These are phyloP conservation scores for Geotrupes spiniger DNA, from an alignment of 2,888 invertebrate species.

Conservation along the genomic window DNA sequence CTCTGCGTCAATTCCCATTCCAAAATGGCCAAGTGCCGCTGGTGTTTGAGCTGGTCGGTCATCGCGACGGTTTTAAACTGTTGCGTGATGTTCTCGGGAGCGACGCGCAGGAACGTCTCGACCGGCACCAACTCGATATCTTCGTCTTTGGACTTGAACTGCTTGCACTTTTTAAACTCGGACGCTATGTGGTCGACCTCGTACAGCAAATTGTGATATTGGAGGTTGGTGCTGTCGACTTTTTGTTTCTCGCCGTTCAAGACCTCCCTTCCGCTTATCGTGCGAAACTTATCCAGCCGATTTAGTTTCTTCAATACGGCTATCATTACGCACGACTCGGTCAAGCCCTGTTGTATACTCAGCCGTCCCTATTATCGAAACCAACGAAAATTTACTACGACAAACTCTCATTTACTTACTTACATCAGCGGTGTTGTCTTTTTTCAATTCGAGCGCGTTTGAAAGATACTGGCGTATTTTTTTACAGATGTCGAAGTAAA, in stretches of 20 bases:
- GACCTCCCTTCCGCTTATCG: conserved; percentile 77
- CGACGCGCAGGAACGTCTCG: conserved; percentile 79
- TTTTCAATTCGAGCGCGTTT: conserved; percentile 67
- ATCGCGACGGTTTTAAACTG: conserved; percentile 39
- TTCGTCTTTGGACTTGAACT: conserved; percentile 95
- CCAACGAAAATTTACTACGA: conserved; percentile 10
- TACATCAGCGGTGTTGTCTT: conserved; percentile 57
- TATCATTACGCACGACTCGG: conserved; percentile 72
- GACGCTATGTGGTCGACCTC: conserved; percentile 91
- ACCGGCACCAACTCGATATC: conserved; percentile 83
- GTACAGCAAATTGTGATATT: conserved; percentile 89
- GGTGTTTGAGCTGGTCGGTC: conserved; percentile 63
- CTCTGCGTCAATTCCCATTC: conserved; percentile 91
- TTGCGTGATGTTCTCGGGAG: conserved; percentile 58
- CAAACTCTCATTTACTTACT: conserved; percentile 26
- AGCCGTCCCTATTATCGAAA: conserved; percentile 53
- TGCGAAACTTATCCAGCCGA: conserved; percentile 83
- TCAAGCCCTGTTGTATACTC: conserved; percentile 65
- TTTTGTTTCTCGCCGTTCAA: conserved; percentile 80
- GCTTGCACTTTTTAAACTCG: conserved; percentile 91
- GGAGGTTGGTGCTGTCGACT: conserved; percentile 86
- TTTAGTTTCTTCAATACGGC: conserved; percentile 88
- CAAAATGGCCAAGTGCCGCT: conserved; percentile 77
- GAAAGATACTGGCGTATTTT: conserved; percentile 66
- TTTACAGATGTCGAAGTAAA: conserved; percentile 68